Evolutionary conservation across 2,888 invertebrate species (phyloP), one percentile per base, ranked within the genome.

Genomic region (Caenorhabditis virilis): DNA sequence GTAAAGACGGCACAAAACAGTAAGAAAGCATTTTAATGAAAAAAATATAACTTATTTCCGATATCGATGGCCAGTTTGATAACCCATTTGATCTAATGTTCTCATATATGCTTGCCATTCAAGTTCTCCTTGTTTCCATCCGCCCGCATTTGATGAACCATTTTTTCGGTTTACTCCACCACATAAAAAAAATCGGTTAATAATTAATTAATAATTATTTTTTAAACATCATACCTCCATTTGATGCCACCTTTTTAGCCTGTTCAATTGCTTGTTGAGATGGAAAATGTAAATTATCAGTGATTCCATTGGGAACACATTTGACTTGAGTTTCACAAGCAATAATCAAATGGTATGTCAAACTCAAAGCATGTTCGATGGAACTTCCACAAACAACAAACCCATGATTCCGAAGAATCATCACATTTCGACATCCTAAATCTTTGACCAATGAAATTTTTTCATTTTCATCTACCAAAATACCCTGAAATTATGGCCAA

Each of bases 361-460:
- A 89, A 85, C 88, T 90, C 84, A 94, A 95, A 20, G 97, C 95
- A 86, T 98, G 97, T 86, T 97, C 97, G 49, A 97, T 89, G 91
- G 35, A 95, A 89, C 64, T 61, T 11, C 78, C 80, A 55, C 78
- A 78, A 15, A 73, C 75, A 2, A 80, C 76, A 52, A 80, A 77
- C 9, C 80, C 80, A 52, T 80, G 78, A 52, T 80, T 80, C 4
- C 77, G 65, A n/a, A 80, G 72, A 23, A 80, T 66, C 73, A 80
- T 73, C 9, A 80, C 72, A 51, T 79, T 70, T 60, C 74, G 72
- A n/a, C 74, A 70, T 11, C 78, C 79, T 20, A 80, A 48, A 54
- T 79, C 78, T 16, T 39, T 49, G 36, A 76, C 73, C 38, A 79
- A 69, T n/a, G 72, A 60, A n/a, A 41, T 61, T 18, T 66, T 59